A percentile compares a stretch with the other conserved stretches of the same genome.
These are phyloP conservation scores for Andrena haemorrhoa DNA, from an alignment of 2,888 invertebrate species.

Conservation along the genomic window DNA sequence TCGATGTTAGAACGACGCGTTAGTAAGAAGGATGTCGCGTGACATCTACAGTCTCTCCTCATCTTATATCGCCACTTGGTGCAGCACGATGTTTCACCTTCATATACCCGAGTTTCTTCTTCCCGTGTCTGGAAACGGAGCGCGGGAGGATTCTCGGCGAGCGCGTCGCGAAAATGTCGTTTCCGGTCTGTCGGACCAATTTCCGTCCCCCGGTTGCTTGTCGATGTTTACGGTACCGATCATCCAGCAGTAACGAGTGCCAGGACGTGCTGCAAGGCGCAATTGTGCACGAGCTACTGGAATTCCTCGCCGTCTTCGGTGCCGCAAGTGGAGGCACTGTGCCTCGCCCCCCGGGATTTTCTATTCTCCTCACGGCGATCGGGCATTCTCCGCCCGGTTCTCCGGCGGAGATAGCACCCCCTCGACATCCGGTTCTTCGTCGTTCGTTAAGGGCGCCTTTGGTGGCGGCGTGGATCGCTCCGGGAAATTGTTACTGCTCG, in stretches of 20 bases:
- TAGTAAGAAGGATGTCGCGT: no score
- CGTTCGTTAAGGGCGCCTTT: constrained; percentile 30
- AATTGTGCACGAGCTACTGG: background rate
- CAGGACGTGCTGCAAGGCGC: constrained; percentile 27
- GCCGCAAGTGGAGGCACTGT: background rate
- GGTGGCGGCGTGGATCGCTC: background rate
- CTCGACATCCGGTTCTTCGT: constrained; percentile 11
- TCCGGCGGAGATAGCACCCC: background rate
- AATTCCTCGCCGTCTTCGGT: constrained; percentile 4
- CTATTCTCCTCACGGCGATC: constrained; percentile 41
- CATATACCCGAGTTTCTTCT: background rate
- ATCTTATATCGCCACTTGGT: background rate
- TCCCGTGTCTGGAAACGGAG: no score
- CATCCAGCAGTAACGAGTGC: constrained; percentile 31
- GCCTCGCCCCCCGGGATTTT: background rate
- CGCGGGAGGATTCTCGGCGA: constrained; percentile 15
- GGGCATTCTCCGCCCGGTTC: background rate
- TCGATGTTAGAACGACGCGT: no score
- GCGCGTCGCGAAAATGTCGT: constrained; percentile 37
- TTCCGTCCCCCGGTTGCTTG: constrained; percentile 45
- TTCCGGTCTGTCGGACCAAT: constrained; percentile 49
- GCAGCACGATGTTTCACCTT: background rate
- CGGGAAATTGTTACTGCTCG: constrained; percentile 1
- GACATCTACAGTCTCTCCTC: no score
- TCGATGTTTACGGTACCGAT: constrained; percentile 45